These are phyloP conservation scores for Xerus rutilus DNA, from an alignment of 2,797 vertebrate genomes.

Conservation along the genomic window DNA sequence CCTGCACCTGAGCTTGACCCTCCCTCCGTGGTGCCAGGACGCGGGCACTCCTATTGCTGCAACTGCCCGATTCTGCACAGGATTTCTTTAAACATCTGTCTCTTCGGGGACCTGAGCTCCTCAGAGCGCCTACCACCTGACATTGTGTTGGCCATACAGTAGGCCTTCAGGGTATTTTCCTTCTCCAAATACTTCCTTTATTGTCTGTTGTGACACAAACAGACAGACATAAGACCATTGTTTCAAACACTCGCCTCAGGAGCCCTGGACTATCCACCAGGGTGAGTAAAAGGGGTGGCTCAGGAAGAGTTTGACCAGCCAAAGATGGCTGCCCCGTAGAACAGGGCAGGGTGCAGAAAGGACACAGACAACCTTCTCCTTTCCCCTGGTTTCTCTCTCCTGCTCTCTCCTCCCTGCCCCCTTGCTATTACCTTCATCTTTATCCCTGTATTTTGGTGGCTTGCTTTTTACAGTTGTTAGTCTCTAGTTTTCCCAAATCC, in stretches of 20 bases:
- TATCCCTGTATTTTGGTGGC: neutral
- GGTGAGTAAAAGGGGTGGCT: too few species aligned
- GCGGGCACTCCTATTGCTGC: neutral
- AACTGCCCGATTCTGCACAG: neutral
- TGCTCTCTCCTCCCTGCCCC: too few species aligned
- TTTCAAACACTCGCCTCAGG: too few species aligned
- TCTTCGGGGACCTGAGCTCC: accelerated
- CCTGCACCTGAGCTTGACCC: too few species aligned
- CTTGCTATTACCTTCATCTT: neutral
- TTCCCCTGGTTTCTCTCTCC: accelerated
- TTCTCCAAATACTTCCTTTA: neutral
- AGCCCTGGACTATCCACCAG: neutral
- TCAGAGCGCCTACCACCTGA: neutral
- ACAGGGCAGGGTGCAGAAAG: accelerated
- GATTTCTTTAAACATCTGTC: neutral
- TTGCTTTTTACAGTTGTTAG: neutral
- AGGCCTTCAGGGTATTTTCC: neutral
- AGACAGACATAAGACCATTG: neutral
- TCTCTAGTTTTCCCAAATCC: neutral
- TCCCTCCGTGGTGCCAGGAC: neutral
- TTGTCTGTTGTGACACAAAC: neutral
- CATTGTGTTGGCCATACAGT: accelerated
- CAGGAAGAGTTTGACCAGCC: neutral
- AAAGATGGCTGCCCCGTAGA: neutral
- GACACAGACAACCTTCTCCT: neutral